Evolutionary conservation across 2,797 vertebrate species (phyloP).

Genomic region (Falco columbarius): DNA sequence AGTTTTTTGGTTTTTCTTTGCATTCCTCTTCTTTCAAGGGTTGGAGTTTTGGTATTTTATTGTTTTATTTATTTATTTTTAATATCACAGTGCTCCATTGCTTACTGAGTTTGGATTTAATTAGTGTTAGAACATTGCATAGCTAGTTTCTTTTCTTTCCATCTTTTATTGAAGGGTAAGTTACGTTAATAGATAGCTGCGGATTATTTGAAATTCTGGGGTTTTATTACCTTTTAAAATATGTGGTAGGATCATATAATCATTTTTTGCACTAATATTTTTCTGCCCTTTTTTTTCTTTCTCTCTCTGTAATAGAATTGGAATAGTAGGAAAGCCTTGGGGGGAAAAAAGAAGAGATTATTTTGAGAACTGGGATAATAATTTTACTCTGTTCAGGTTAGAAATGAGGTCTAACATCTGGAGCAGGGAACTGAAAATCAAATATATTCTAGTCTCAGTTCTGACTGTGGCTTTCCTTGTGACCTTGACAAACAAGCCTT

Average conservation of each 20-base stretch:
- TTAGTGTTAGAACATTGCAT: not conserved
- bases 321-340: not conserved
- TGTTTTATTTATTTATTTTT: not conserved
- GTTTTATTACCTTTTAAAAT: not conserved
- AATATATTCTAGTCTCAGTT: not conserved
- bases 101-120: not conserved
- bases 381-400: not conserved
- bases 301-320: not conserved
- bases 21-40: not conserved
- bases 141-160: not conserved
- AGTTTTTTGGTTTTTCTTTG: not conserved
- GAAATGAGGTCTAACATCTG: not conserved
- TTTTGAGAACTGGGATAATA: not conserved
- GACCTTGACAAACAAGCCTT: not conserved
- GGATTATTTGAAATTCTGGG: not conserved
- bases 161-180: not conserved
- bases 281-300: not conserved
- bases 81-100: not conserved
- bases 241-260: not conserved
- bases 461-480: not conserved
- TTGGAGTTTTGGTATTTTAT: fast-evolving
- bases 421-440: not conserved
- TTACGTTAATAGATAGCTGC: not conserved
- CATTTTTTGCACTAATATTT: not conserved
- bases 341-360: not conserved